These are phyloP conservation scores for Chaetops frenatus DNA, from an alignment of 2,113 vertebrate genomes.

Conservation along the genomic window DNA sequence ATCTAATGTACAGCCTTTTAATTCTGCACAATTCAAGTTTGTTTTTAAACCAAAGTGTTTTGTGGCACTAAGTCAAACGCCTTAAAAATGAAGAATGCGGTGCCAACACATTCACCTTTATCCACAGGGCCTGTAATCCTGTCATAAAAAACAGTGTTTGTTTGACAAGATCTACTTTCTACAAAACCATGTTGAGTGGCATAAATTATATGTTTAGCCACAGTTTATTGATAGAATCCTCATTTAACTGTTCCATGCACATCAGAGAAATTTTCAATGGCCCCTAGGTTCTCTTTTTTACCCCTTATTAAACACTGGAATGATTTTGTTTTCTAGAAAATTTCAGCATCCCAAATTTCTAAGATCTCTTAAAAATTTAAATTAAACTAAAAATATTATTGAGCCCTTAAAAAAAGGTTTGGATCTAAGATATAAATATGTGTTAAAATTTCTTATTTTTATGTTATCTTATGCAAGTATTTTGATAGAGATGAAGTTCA, in stretches of 20 bases:
- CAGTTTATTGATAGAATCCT: background rate
- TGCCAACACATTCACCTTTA: background rate
- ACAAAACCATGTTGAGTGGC: background rate
- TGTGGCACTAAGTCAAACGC: background rate
- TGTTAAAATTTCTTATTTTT: background rate
- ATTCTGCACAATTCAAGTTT: background rate
- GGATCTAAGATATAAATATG: background rate
- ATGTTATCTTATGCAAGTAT: background rate
- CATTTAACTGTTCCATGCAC: background rate
- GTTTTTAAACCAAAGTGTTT: background rate
- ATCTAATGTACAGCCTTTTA: background rate
- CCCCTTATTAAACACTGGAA: background rate
- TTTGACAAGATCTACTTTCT: background rate
- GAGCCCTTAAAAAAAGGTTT: background rate
- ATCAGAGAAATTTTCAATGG: background rate
- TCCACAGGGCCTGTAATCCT: background rate
- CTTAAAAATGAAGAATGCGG: background rate
- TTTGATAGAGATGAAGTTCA: background rate
- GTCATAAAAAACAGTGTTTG: background rate
- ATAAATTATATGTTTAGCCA: background rate
- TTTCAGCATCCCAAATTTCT: background rate
- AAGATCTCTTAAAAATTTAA: background rate
- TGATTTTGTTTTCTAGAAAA: background rate
- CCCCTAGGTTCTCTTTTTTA: background rate
- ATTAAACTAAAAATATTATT: background rate